Base-by-base conservation (phyloP, 2,888 invertebrate species). In the Synanthedon andrenaeformis region DNA sequence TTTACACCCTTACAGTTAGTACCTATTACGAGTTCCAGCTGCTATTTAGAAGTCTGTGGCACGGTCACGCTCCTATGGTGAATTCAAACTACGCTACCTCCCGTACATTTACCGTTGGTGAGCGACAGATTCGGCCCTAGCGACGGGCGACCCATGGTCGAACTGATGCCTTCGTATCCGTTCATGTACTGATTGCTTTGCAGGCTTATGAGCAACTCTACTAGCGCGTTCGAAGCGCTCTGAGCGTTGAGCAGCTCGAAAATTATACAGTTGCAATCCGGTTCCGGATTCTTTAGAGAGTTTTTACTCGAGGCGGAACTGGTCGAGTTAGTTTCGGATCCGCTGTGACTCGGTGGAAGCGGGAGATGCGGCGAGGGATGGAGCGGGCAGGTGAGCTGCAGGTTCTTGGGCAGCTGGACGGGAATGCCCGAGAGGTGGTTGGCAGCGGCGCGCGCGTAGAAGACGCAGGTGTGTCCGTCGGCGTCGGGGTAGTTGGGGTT, bases 401-500 rank as follows among this genome's bases (percentile, higher is more conserved):
- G 68, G 54, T 65, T 68, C 35, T 65, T 66, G 45, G 86, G 84
- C 64, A 71, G 76, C 58, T 84, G 87, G 0, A 72, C 62, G 49
- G 88, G 87, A 52, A 87, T 84, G 8, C 84, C 83, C 0, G 84
- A 76, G 3, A 88, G 75, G 58, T 88, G 88, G 65, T 85, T 82
- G 57, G 85, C 84, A n/a, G 88, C 88, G 0, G 87, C 84, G 3
- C 86, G 82, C 11, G 88, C 86, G 77, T 88, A 86, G 76, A 88
- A 87, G 55, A 88, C 81, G 69, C 88, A 88, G 2, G 84, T 79
- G 69, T 88, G 87, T 0, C 87, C 87, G 70, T 88, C 88, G 4
- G 76, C 74, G 70, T 98, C 98, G 51, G 96, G 91, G 69, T 93
- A 93, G 74, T 94, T 94, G 0, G 97, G 95, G 82, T 97, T 96